Percentiles rank a stretch among this genome's conserved stretches.
Evolutionary conservation across 2,113 vertebrate genomes (phyloP).

Genomic region (Clarias macrocephalus): DNA sequence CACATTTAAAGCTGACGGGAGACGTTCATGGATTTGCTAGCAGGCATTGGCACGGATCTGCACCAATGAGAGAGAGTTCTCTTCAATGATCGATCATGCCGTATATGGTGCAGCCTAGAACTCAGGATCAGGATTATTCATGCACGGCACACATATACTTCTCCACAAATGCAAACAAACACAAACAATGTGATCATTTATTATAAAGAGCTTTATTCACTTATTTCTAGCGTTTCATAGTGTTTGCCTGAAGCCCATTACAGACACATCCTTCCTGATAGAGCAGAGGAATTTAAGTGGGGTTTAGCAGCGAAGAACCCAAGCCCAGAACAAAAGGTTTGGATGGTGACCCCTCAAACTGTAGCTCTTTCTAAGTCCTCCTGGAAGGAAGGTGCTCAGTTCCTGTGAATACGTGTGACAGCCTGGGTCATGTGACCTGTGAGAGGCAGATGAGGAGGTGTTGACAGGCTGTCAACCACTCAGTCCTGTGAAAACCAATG

Average conservation of each 20-base stretch:
- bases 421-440: conserved; percentile 56
- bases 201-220: not conserved
- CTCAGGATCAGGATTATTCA: not conserved
- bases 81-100: conserved; percentile 19
- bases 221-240: not conserved
- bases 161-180: conserved; percentile 3
- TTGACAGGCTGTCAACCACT: conserved; percentile 52
- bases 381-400: conserved; percentile 41
- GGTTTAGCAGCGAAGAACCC: not conserved
- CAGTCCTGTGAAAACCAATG: conserved; percentile 65
- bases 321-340: conserved; percentile 35
- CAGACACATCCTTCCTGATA: not conserved
- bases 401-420: conserved; percentile 51
- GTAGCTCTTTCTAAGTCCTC: conserved; percentile 15
- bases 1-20: conserved; percentile 12
- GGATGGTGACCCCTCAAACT: conserved; percentile 21
- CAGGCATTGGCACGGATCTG: conserved; percentile 25
- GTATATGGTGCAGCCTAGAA: conserved; percentile 16
- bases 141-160: conserved; percentile 14
- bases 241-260: not conserved
- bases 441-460: conserved; percentile 58
- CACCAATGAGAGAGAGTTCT: conserved; percentile 31
- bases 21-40: conserved; percentile 3
- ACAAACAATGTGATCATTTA: conserved; percentile 4
- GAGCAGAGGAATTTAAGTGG: conserved; percentile 8